A percentile compares a stretch with the other conserved stretches of the same genome.
These are phyloP conservation scores for Imbricaverruca yamaguchii DNA, from an alignment of 2,888 invertebrate species.

Conservation along the genomic window DNA sequence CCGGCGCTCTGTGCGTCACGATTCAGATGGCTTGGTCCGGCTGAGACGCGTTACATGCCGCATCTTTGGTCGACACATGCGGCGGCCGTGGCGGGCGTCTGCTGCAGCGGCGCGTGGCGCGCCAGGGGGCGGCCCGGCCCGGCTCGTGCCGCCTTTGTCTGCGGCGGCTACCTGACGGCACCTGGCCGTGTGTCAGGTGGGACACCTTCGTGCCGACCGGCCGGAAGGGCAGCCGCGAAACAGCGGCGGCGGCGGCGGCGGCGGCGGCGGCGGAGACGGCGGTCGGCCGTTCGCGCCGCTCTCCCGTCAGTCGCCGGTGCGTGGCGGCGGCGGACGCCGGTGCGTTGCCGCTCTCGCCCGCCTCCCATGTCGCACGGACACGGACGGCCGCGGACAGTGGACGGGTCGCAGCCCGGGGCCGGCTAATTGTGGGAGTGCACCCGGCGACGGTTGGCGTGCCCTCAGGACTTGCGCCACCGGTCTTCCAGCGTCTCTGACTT, in stretches of 20 bases:
- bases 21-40: too few species aligned
- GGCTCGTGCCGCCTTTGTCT: not conserved
- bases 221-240: not conserved
- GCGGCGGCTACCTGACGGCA: not conserved
- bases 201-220: not conserved
- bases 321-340: too few species aligned
- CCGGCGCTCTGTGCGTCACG: too few species aligned
- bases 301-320: conserved; percentile 28
- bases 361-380: conserved; percentile 21
- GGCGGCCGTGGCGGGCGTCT: too few species aligned
- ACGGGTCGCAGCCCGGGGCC: not conserved
- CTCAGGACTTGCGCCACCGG: not conserved
- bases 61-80: too few species aligned
- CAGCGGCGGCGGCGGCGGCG: not conserved
- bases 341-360: conserved; percentile 24
- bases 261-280: not conserved
- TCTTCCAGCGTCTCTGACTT: too few species aligned
- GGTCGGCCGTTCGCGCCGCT: conserved; percentile 25
- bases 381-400: not conserved
- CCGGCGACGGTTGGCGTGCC: not conserved
- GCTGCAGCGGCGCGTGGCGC: not conserved
- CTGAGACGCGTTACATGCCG: too few species aligned
- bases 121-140: not conserved
- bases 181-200: not conserved
- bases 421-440: not conserved